These are phyloP conservation scores for Scaeva pyrastri DNA, from an alignment of 2,888 invertebrate species.

Conservation along the genomic window DNA sequence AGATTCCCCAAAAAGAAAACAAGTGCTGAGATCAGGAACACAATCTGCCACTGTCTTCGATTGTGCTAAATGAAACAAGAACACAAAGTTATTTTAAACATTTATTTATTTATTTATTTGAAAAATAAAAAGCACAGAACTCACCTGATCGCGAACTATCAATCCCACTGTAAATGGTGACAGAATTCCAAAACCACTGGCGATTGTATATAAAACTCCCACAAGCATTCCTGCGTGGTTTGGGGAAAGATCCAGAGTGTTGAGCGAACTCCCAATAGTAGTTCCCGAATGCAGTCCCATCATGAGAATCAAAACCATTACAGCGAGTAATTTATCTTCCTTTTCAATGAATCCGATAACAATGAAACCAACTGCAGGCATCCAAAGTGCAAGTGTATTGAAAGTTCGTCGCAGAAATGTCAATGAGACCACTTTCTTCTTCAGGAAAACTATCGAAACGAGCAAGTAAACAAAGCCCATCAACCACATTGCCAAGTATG, in stretches of 20 bases:
- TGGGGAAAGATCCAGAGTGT: slow-evolving; percentile 89
- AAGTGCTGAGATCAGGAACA: slow-evolving; percentile 85
- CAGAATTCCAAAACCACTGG: slow-evolving; percentile 86
- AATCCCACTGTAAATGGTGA: slow-evolving; percentile 86
- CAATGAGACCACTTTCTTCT: slow-evolving; percentile 82
- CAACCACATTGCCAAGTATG: slow-evolving; percentile 85
- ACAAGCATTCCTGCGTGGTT: slow-evolving; percentile 88
- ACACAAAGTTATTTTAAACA: background rate
- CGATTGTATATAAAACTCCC: slow-evolving; percentile 88
- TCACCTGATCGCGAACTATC: slow-evolving; percentile 86
- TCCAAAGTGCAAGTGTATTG: slow-evolving; percentile 82
- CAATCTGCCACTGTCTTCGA: slow-evolving; percentile 84
- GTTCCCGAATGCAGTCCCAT: slow-evolving; percentile 86
- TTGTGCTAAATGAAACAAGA: slow-evolving; percentile 79
- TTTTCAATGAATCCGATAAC: slow-evolving; percentile 84
- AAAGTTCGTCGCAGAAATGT: slow-evolving; percentile 79
- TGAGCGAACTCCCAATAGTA: slow-evolving; percentile 87
- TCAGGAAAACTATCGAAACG: slow-evolving; percentile 83
- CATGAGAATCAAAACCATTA: slow-evolving; percentile 86
- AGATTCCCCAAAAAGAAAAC: slow-evolving; percentile 85
- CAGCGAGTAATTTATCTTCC: slow-evolving; percentile 81
- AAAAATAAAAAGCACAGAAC: slow-evolving; percentile 74
- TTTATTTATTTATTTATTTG: background rate
- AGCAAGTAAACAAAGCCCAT: slow-evolving; percentile 84
- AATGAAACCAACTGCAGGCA: slow-evolving; percentile 85